Evolutionary conservation across 2,888 invertebrate genomes (phyloP), one percentile per base, ranked within the genome.

Genomic region (Leptodirus hochenwartii): DNA sequence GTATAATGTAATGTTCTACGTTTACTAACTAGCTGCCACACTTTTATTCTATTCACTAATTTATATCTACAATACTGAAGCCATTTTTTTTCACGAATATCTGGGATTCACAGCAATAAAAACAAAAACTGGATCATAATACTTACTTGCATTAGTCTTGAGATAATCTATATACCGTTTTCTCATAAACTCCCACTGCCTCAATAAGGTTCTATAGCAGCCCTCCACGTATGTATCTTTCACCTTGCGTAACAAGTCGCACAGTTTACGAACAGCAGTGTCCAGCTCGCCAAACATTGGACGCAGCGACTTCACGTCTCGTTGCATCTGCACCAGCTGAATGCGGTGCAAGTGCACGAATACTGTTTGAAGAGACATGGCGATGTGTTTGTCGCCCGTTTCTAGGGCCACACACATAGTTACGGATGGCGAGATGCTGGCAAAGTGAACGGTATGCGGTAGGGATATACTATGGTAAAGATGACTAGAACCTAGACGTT

Each of bases 231-330:
- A 53, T 13, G 62, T 41, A 43, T 56, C 55, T 58, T 75, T 63
- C 38, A 67, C 59, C 52, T 77, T 64, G 53, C 68, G 72, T 4
- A 85, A 53, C 1, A 74, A 69, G 16, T 80, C 80, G 33, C 75
- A 60, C 1, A 80, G 64, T 56, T 73, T 60, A 49, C 73, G 77
- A 31, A 75, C 58, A 15, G 73, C 60, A 23, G 55, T 43, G 44
- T 85, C 84, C 16, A 88, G 58, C 34, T 67, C 67, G 36, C 87
- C 84, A 35, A 79, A 72, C 2, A 77, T 71, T 10, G 64, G 66
- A 34, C 75, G 71, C 17, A 85, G 50, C 22, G 72, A 62, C 29
- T 79, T 76, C 9, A 72, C 56, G 42, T 82, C 81, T 29, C 75
- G 64, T 54, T 81, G 80, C 31, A 76, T 58, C 42, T 81, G 69